phyloP scores from a whole-genome alignment of 2,888 invertebrate species.

The Aspidiotus destructor region DNA sequence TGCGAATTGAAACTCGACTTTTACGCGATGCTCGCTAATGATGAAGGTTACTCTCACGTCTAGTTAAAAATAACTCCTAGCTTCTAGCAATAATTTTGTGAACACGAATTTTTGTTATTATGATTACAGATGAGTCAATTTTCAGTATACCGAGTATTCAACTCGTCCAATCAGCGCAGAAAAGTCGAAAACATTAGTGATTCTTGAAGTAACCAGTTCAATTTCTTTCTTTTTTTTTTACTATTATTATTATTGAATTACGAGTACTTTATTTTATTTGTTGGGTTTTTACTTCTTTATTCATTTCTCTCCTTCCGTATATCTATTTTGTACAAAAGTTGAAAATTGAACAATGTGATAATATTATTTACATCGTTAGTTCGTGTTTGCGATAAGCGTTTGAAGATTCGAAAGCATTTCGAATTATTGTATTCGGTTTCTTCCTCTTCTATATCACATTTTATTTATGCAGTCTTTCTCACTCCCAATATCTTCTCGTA shows the following conservation, averaged over 20 bases:
- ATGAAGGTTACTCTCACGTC: background rate
- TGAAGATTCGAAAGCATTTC: too few species aligned
- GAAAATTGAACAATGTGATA: slow-evolving; percentile 12
- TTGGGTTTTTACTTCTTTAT: background rate
- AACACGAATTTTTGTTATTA: background rate
- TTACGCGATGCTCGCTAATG: background rate
- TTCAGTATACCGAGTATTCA: slow-evolving; percentile 36
- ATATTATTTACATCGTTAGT: background rate
- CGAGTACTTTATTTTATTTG: background rate
- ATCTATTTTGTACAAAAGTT: background rate
- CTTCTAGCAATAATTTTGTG: slow-evolving; percentile 1
- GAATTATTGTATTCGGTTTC: too few species aligned
- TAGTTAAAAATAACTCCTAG: background rate
- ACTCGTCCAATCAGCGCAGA: slow-evolving; percentile 4
- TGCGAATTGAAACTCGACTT: background rate
- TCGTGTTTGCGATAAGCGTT: too few species aligned
- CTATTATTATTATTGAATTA: background rate
- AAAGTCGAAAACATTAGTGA: slow-evolving; percentile 3
- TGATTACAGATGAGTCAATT: slow-evolving; percentile 37
- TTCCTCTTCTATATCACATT: too few species aligned
- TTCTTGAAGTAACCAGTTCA: background rate
- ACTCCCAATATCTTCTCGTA: too few species aligned
- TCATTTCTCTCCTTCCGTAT: background rate
- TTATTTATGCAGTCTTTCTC: too few species aligned
- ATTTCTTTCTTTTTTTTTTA: background rate